A percentile compares a stretch with the other conserved stretches of the same genome.
Evolutionary conservation across 2,113 vertebrate species (phyloP).

Genomic region (Nothocercus julius): DNA sequence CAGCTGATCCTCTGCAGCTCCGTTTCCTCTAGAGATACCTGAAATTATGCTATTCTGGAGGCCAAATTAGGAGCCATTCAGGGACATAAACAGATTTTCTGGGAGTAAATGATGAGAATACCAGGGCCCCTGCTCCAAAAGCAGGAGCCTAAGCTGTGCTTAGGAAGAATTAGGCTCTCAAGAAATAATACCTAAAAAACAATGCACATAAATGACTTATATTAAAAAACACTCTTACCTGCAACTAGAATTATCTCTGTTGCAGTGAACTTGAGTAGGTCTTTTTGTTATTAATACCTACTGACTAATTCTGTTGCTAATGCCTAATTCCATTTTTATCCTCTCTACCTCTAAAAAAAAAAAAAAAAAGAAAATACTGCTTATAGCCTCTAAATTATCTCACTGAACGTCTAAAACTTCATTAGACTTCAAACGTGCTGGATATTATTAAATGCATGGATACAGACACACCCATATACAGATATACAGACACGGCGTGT

Average conservation of each 20-base stretch:
- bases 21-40: neutral
- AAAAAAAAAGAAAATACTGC: neutral
- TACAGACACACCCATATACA: no score
- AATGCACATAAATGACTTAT: slow-evolving; percentile 4
- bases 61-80: neutral
- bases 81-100: neutral
- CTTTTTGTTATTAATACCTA: slow-evolving; percentile 10
- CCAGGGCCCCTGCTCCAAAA: neutral
- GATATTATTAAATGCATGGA: neutral
- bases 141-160: neutral
- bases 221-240: neutral
- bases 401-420: neutral
- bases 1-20: neutral
- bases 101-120: neutral
- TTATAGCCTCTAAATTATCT: neutral
- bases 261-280: neutral
- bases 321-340: slow-evolving; percentile 58
- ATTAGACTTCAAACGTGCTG: neutral
- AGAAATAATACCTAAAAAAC: slow-evolving; percentile 4
- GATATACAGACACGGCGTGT: neutral
- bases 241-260: slow-evolving; percentile 15
- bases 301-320: slow-evolving; percentile 47
- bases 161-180: slow-evolving; percentile 14
- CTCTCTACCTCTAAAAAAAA: neutral
- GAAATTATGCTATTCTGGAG: neutral